Base-by-base conservation (phyloP, 2,797 vertebrate genomes). In the Enteromius fasciolatus region DNA sequence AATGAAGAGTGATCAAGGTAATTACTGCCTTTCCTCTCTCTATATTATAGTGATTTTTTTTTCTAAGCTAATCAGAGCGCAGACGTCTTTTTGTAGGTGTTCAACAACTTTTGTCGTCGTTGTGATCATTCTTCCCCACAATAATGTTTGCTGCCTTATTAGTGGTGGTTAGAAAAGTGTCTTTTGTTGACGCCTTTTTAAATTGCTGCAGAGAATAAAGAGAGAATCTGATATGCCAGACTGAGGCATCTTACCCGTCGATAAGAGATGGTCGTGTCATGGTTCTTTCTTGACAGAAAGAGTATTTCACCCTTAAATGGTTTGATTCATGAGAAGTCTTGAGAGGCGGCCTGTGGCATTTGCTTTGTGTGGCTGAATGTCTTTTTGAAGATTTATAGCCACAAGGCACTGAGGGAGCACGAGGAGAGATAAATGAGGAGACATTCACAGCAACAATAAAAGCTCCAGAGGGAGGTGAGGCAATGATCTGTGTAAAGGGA, bases 301-400 rank as follows among this genome's bases (percentile, higher is more conserved):
- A 69, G 33, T 72, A 82, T 86, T 84, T 76, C 64, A 84, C 68
- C 80, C 31, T 70, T 79, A 82, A 70, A 67, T 44, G 76, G 31
- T 79, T 84, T 84, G 83, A 82, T 82, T 82, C 73, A 86, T 84
- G 79, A 57, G 69, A 68, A 33, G 50, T 78, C 41, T 81, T 69
- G 59, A 61, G 76, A 78, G 64, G 64, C 12, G 7, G 73, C 50
- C 74, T 61, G 78, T 87, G 87, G 84, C 83, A 85, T 88, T 85
- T 87, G 28, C 83, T 84, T 83, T 88, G 61, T 86, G 84, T 67
- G 52, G 73, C 63, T 78, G 41, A 74, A 78, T 81, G 86, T 82
- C 79, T 70, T 83, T 86, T 86, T 33, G 46, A 77, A 68, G 81
- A 88, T 88, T 81, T 85, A 84, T 85, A 59, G 80, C 73, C 59